A percentile compares a stretch with the other conserved stretches of the same genome.
Evolutionary conservation across 1,140 invertebrate genomes (phyloP).

Genomic region (Macrosteles quadrilineatus): DNA sequence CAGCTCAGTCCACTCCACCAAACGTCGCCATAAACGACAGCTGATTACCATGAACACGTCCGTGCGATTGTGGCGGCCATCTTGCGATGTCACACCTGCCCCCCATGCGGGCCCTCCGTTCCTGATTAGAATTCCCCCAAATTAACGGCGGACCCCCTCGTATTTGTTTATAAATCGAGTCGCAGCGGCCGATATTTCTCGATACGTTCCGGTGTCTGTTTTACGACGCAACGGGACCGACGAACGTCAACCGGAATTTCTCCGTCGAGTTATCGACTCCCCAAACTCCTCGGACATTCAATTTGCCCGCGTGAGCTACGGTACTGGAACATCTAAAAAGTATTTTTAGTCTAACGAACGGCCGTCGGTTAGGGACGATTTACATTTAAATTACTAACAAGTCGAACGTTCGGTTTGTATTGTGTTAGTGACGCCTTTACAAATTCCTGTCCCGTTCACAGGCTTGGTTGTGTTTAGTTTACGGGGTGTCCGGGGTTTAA

Average conservation of each 20-base stretch:
- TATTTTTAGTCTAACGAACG: conserved; percentile 13
- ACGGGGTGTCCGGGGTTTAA: too few species aligned
- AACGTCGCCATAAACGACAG: background rate
- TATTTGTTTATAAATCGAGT: conserved; percentile 19
- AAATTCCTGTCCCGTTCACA: too few species aligned
- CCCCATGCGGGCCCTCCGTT: conserved; percentile 15
- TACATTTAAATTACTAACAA: conserved; percentile 24
- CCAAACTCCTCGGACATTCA: conserved; percentile 4
- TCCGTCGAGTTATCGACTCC: background rate
- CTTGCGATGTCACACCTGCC: conserved; percentile 3
- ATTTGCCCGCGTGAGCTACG: conserved; percentile 18
- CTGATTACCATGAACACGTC: conserved; percentile 15
- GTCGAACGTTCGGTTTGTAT: too few species aligned
- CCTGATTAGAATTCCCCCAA: conserved; percentile 10
- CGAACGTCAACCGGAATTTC: too few species aligned
- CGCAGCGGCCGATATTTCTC: background rate
- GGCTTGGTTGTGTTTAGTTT: too few species aligned
- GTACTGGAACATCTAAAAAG: background rate
- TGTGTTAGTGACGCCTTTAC: too few species aligned
- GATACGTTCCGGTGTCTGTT: background rate
- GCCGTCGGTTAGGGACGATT: background rate
- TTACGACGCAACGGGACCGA: too few species aligned
- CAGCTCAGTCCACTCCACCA: too few species aligned
- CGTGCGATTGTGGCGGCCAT: conserved; percentile 16
- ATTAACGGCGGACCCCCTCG: background rate